These are phyloP conservation scores for Xenopus laevis DNA, from an alignment of 2,113 vertebrate genomes.

Conservation along the genomic window DNA sequence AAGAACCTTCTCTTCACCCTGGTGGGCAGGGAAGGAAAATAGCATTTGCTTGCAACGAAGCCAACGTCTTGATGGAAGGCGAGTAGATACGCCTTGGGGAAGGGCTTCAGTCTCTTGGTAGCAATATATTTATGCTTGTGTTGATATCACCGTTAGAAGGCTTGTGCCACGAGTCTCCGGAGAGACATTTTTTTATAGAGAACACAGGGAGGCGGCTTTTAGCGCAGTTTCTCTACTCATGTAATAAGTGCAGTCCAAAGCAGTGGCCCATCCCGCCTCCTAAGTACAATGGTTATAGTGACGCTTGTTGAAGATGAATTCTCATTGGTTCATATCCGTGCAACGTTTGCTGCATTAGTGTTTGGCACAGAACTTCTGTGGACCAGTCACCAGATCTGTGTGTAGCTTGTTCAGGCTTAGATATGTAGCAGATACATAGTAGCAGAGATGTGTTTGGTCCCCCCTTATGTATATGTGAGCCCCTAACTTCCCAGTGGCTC, in stretches of 20 bases:
- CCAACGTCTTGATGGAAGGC: background rate
- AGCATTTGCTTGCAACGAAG: background rate
- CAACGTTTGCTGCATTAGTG: too few species aligned
- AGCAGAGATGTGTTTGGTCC: too few species aligned
- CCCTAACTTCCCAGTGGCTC: too few species aligned
- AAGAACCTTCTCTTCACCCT: background rate
- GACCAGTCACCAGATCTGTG: too few species aligned
- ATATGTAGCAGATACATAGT: too few species aligned
- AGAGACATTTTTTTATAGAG: background rate
- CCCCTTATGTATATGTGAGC: too few species aligned
- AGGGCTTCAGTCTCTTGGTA: background rate
- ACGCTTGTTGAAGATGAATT: too few species aligned
- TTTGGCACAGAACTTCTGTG: too few species aligned
- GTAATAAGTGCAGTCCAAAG: background rate
- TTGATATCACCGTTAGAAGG: background rate
- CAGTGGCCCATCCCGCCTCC: background rate
- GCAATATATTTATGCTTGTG: conserved; percentile 2
- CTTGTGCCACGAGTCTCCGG: background rate
- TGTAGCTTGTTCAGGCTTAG: too few species aligned
- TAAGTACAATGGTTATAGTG: too few species aligned
- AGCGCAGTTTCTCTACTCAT: background rate
- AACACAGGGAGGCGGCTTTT: background rate
- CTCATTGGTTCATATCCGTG: too few species aligned
- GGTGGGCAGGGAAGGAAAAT: background rate
- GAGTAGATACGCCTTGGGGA: too few species aligned